Conservation (phyloP, 92 coral and sea anemone species). For the Bergia sp. region DNA sequence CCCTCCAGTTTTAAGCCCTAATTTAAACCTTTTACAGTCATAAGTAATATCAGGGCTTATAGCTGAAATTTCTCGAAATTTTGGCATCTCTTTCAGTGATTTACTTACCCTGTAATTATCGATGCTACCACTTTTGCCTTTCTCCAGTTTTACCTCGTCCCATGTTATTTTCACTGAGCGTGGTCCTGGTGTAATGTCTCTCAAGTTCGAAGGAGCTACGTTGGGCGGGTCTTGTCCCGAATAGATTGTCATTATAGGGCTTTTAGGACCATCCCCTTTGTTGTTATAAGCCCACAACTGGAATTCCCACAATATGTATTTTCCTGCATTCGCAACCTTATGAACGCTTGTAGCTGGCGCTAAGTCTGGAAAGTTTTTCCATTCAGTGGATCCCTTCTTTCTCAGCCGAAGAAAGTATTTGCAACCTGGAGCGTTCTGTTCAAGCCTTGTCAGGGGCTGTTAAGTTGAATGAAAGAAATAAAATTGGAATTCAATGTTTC, state of each 20-base stretch:
- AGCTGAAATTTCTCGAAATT: too few species aligned
- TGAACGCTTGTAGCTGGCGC: conserved; percentile 37
- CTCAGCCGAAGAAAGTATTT: conserved; percentile 51
- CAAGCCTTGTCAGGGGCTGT: conserved; percentile 81
- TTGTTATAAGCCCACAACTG: conserved; percentile 64
- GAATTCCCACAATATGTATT: conserved; percentile 77
- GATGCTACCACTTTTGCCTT: conserved; percentile 65
- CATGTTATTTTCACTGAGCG: conserved; percentile 69
- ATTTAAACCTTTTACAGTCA: too few species aligned
- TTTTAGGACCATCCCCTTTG: conserved; percentile 60
- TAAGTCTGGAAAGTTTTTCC: conserved; percentile 12
- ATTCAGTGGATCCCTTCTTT: conserved; percentile 18
- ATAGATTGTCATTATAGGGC: conserved; percentile 54
- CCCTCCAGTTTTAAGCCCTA: too few species aligned
- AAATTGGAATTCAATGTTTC: too few species aligned
- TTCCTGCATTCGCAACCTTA: conserved; percentile 73
- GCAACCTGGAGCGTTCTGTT: conserved; percentile 70
- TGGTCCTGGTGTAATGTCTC: conserved; percentile 49
- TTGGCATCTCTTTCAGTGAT: too few species aligned
- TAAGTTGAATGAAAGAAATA: neutral
- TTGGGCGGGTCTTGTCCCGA: conserved; percentile 89
- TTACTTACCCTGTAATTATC: conserved; percentile 81
- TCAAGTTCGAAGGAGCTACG: conserved; percentile 51
- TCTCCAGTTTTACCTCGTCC: conserved; percentile 59
- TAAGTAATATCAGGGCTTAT: too few species aligned